These are phyloP conservation scores for Exaiptasia diaphana DNA, from an alignment of 64 coral and sea anemone species.

Conservation along the genomic window DNA sequence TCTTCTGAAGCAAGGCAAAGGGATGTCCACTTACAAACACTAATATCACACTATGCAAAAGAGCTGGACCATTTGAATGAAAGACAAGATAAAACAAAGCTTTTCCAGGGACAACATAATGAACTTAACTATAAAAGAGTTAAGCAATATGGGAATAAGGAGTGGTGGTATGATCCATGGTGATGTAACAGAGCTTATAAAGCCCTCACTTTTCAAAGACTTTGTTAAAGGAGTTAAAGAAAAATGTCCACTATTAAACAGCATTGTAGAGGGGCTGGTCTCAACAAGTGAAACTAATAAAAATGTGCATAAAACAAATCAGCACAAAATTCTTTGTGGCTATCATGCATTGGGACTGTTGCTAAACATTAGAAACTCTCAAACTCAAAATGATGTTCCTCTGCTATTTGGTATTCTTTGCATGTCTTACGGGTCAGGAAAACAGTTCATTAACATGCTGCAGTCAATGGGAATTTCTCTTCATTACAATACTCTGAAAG, in stretches of 20 bases:
- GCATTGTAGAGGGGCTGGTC: slow-evolving; percentile 21
- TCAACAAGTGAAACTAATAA: not conserved
- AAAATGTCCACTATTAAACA: slow-evolving; percentile 23
- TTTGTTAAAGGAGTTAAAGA: slow-evolving; percentile 20
- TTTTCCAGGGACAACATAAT: not conserved
- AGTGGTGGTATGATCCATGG: not conserved
- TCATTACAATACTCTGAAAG: slow-evolving; percentile 32
- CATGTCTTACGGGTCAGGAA: slow-evolving; percentile 53
- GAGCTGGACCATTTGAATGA: not conserved
- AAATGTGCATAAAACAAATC: slow-evolving; percentile 41
- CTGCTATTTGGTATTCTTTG: slow-evolving; percentile 52
- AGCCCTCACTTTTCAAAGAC: not conserved
- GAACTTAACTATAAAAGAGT: not conserved
- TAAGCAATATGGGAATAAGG: not conserved
- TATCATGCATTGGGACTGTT: not conserved
- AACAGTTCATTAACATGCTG: slow-evolving; percentile 63
- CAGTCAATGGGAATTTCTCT: slow-evolving; percentile 40
- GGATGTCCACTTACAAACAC: not conserved
- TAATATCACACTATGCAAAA: not conserved
- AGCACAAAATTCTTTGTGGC: slow-evolving; percentile 32
- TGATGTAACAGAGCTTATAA: not conserved
- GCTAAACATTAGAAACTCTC: slow-evolving; percentile 37
- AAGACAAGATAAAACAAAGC: not conserved
- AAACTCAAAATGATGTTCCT: not conserved
- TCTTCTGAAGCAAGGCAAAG: not conserved